phyloP scores from a whole-genome alignment of 2,113 vertebrate genomes.

The Mystacornis crossleyi region DNA sequence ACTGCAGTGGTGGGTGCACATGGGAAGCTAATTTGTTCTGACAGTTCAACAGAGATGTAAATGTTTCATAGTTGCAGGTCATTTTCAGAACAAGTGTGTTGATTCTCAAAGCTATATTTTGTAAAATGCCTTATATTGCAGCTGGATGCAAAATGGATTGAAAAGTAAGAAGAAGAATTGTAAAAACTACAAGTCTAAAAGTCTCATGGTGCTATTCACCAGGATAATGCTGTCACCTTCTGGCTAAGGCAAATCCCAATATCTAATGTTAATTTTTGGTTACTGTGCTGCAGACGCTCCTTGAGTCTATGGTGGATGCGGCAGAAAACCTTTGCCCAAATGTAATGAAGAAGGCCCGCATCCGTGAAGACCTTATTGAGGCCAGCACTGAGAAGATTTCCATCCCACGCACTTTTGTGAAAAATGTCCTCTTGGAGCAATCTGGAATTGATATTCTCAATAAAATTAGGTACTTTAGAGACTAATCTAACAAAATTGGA shows the following conservation, averaged over 20 bases:
- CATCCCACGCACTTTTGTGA: constrained; percentile 91
- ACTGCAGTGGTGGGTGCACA: neutral
- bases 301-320: constrained; percentile 93
- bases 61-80: neutral
- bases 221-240: neutral
- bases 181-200: neutral
- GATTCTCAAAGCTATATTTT: neutral
- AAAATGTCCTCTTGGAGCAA: constrained; percentile 93
- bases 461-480: constrained; percentile 88
- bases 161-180: neutral
- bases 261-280: neutral
- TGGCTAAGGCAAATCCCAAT: neutral
- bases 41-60: neutral
- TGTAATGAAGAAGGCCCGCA: constrained; percentile 88
- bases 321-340: constrained; percentile 91
- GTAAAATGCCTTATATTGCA: neutral
- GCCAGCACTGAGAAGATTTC: constrained; percentile 90
- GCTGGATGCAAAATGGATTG: neutral
- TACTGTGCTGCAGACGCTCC: constrained; percentile 75
- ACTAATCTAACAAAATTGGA: neutral
- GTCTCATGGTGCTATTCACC: neutral
- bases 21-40: neutral
- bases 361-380: constrained; percentile 88
- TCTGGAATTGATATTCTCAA: constrained; percentile 97
- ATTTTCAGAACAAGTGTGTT: neutral